Evolutionary conservation across 2,888 invertebrate genomes (phyloP).

Genomic region (Erebia epiphron): DNA sequence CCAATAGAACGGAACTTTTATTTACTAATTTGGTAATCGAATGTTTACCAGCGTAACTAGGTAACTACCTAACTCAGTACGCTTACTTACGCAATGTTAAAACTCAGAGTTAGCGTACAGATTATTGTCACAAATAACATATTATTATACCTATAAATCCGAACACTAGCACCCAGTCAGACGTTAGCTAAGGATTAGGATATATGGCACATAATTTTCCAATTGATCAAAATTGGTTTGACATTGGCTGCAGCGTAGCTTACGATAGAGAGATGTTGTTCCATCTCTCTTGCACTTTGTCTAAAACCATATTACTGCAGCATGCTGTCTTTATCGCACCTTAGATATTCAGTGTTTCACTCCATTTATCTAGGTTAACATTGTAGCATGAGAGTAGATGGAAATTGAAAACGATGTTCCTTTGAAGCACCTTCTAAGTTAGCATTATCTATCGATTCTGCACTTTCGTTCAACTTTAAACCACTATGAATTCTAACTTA

Average conservation of each 20-base stretch:
- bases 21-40: too few species aligned
- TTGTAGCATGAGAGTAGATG: constrained; percentile 39
- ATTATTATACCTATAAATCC: constrained; percentile 8
- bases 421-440: constrained; percentile 33
- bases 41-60: not conserved
- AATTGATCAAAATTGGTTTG: constrained; percentile 49
- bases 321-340: constrained; percentile 31
- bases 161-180: constrained; percentile 28
- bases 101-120: too few species aligned
- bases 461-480: constrained; percentile 30
- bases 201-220: constrained; percentile 43
- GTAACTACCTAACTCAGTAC: too few species aligned
- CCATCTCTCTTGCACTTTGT: constrained; percentile 5
- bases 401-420: constrained; percentile 40
- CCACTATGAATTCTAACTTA: constrained; percentile 27
- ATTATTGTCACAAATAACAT: not conserved
- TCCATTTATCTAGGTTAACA: constrained; percentile 40
- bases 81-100: too few species aligned
- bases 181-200: constrained; percentile 32
- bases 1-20: too few species aligned
- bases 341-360: constrained; percentile 29
- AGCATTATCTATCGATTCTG: constrained; percentile 39
- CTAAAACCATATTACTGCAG: not conserved
- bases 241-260: constrained; percentile 41
- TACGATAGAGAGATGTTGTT: not conserved